Evolutionary conservation across 2,797 vertebrate genomes (phyloP).

Genomic region (Dallia pectoralis): DNA sequence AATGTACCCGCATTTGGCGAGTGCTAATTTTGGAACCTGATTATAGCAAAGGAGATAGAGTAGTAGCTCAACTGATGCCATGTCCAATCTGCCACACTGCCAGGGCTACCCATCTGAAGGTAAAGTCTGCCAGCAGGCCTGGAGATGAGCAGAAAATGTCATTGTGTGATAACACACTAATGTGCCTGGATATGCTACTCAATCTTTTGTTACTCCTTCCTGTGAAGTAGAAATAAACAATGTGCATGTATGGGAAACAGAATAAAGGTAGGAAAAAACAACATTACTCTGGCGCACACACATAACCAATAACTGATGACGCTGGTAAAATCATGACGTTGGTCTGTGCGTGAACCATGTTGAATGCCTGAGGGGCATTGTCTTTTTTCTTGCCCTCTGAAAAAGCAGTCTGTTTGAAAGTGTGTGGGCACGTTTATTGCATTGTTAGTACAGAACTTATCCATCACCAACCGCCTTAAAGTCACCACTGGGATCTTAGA

Average conservation of each 20-base stretch:
- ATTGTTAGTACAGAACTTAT: slow-evolving; percentile 63
- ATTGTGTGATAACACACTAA: slow-evolving; percentile 59
- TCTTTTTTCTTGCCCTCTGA: slow-evolving; percentile 23
- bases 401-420: slow-evolving; percentile 21
- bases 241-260: slow-evolving; percentile 54
- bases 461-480: slow-evolving; percentile 56
- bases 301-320: slow-evolving; percentile 50
- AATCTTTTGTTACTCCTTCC: slow-evolving; percentile 31
- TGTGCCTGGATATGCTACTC: slow-evolving; percentile 34
- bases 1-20: no score
- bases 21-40: no score
- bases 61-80: slow-evolving; percentile 35
- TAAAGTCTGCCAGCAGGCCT: slow-evolving; percentile 57
- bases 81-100: slow-evolving; percentile 44
- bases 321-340: slow-evolving; percentile 54
- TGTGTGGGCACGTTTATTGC: slow-evolving; percentile 45
- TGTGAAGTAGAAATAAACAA: slow-evolving; percentile 33
- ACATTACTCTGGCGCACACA: slow-evolving; percentile 42
- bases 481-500: slow-evolving; percentile 63
- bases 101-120: slow-evolving; percentile 41
- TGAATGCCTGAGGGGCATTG: slow-evolving; percentile 61
- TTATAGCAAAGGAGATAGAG: slow-evolving; percentile 16
- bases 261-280: slow-evolving; percentile 26
- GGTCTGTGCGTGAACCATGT: slow-evolving; percentile 58
- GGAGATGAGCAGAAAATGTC: slow-evolving; percentile 62